These are phyloP conservation scores for Eubucco bourcierii DNA, from an alignment of 2,113 vertebrate genomes.

Conservation along the genomic window DNA sequence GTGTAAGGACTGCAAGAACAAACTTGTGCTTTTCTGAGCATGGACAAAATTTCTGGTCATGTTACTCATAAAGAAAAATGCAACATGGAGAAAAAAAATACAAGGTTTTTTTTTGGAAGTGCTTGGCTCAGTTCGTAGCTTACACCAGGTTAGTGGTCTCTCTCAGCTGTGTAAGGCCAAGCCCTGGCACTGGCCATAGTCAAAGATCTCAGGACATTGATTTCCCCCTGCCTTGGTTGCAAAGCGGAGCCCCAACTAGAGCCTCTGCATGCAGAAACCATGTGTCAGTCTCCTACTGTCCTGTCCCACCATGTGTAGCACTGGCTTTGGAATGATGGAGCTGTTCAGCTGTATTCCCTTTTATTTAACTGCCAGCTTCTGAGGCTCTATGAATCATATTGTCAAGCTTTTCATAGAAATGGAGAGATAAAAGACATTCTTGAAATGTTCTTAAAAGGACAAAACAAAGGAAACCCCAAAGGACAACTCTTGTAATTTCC, in stretches of 20 bases:
- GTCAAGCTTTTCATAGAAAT: neutral
- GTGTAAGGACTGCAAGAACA: neutral
- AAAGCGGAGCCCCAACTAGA: neutral
- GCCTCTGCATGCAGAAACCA: neutral
- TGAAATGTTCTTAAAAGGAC: neutral
- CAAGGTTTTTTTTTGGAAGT: neutral
- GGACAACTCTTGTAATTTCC: neutral
- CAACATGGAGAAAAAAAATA: neutral
- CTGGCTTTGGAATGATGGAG: neutral
- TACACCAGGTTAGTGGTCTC: rapidly evolving
- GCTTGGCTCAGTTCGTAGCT: neutral
- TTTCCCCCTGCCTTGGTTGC: neutral
- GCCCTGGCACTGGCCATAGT: neutral
- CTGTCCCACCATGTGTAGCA: neutral
- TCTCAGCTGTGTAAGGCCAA: neutral
- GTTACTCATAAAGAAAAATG: neutral
- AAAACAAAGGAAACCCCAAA: constrained; percentile 1
- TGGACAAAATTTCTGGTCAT: neutral
- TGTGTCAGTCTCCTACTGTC: neutral
- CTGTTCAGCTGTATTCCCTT: neutral
- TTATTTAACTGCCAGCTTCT: neutral
- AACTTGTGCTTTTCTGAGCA: neutral
- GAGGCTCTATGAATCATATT: neutral
- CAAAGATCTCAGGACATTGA: rapidly evolving
- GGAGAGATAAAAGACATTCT: neutral